These are phyloP conservation scores for Drosophila chauvacae DNA, from an alignment of 1,140 invertebrate species.

Conservation along the genomic window DNA sequence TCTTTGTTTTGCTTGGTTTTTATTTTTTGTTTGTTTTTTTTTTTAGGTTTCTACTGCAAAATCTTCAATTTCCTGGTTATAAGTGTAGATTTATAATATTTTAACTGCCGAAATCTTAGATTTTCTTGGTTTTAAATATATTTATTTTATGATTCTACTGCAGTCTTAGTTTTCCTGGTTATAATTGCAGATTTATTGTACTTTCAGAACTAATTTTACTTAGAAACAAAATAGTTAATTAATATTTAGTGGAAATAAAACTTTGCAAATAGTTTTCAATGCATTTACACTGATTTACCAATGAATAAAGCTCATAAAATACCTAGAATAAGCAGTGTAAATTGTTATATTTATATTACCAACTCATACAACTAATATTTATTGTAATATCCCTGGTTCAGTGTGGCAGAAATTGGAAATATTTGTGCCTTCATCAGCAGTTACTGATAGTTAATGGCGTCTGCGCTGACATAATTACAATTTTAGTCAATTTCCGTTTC, in stretches of 20 bases:
- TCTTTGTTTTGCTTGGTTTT: background rate
- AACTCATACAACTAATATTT: background rate
- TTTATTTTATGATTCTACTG: background rate
- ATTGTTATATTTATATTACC: too few species aligned
- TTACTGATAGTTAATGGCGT: constrained; percentile 57
- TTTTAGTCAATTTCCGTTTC: constrained; percentile 77
- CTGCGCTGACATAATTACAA: constrained; percentile 82
- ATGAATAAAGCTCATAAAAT: background rate
- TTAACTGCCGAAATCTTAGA: too few species aligned
- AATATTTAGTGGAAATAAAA: background rate
- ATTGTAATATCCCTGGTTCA: background rate
- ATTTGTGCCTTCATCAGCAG: constrained; percentile 3
- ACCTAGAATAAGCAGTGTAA: background rate
- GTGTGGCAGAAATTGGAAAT: constrained; percentile 3
- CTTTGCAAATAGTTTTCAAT: background rate
- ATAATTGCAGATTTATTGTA: too few species aligned
- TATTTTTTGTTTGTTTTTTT: too few species aligned
- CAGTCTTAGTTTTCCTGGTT: background rate
- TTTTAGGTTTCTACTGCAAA: too few species aligned
- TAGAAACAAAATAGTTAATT: too few species aligned
- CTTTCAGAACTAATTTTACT: too few species aligned
- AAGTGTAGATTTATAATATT: too few species aligned
- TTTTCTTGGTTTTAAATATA: background rate
- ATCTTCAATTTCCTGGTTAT: too few species aligned
- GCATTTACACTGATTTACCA: background rate